Conservation (phyloP, 2,797 vertebrate species). For the Coregonus sp. region DNA sequence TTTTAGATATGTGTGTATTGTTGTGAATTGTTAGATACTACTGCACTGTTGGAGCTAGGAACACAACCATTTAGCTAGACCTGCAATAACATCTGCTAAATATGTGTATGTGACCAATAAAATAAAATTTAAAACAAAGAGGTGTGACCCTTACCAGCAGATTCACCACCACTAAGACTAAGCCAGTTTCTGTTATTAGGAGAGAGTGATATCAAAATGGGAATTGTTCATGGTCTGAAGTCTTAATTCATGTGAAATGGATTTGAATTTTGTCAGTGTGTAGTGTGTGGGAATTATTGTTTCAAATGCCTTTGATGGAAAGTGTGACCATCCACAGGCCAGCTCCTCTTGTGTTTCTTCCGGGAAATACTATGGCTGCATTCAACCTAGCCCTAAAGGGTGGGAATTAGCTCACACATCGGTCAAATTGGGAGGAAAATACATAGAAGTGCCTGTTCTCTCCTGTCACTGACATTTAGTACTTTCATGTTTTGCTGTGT, state of each 20-base stretch:
- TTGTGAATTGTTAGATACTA: too few relatives aligned
- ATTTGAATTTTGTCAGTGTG: slow-evolving; percentile 1
- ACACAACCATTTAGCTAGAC: too few relatives aligned
- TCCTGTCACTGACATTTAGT: slow-evolving; percentile 23
- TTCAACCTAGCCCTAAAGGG: background rate
- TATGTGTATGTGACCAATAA: background rate
- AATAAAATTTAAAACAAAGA: background rate
- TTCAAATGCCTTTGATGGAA: slow-evolving; percentile 14
- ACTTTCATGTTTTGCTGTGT: slow-evolving; percentile 2
- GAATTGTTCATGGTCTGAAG: background rate
- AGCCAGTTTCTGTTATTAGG: background rate
- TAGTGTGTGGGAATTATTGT: background rate
- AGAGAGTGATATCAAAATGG: background rate
- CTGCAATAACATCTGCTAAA: too few relatives aligned
- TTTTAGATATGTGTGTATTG: too few relatives aligned
- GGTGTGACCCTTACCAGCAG: background rate
- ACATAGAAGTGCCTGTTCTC: background rate
- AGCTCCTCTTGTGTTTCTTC: background rate
- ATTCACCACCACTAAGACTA: background rate
- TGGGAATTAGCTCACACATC: background rate
- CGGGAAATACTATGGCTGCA: background rate
- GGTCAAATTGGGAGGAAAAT: background rate
- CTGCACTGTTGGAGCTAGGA: background rate
- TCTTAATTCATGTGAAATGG: slow-evolving; percentile 6
- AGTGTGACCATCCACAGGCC: background rate